These are phyloP conservation scores for Antechinus stuartii DNA, from an alignment of 2,113 vertebrate genomes.

Conservation along the genomic window DNA sequence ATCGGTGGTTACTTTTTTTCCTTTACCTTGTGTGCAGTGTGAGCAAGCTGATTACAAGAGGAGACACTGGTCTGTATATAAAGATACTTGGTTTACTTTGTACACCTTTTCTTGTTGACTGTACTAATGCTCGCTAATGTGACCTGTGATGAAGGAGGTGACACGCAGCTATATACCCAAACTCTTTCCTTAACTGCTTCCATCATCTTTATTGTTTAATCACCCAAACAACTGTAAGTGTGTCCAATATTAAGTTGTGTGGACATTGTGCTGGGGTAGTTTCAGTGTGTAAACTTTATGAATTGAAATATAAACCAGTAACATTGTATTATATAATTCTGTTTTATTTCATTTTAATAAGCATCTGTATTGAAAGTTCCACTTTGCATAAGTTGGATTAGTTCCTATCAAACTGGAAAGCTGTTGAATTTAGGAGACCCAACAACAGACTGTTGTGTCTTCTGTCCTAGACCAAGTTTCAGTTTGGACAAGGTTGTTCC, in stretches of 20 bases:
- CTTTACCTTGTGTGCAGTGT: constrained; percentile 71
- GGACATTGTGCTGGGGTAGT: constrained; percentile 95
- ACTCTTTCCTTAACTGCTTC: constrained; percentile 85
- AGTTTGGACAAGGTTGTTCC: neutral
- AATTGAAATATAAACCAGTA: constrained; percentile 95
- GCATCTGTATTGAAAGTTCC: constrained; percentile 57
- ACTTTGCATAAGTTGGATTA: neutral
- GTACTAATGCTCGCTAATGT: constrained; percentile 92
- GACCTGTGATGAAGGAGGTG: constrained; percentile 85
- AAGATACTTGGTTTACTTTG: constrained; percentile 90
- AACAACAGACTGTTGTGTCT: neutral
- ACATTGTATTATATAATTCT: constrained; percentile 84
- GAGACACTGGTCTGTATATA: constrained; percentile 96
- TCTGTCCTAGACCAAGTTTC: neutral
- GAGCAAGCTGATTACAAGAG: constrained; percentile 84
- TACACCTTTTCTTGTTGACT: constrained; percentile 88
- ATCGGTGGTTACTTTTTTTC: constrained; percentile 78
- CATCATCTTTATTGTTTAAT: constrained; percentile 92
- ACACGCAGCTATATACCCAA: constrained; percentile 80
- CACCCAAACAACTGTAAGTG: constrained; percentile 89
- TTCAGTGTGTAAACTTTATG: constrained; percentile 95
- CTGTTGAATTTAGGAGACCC: neutral
- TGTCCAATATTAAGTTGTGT: constrained; percentile 91
- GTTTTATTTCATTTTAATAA: constrained; percentile 84
- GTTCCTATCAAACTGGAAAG: neutral